Conservation (phyloP, 1,140 invertebrate genomes). For the Hetaerina americana region DNA sequence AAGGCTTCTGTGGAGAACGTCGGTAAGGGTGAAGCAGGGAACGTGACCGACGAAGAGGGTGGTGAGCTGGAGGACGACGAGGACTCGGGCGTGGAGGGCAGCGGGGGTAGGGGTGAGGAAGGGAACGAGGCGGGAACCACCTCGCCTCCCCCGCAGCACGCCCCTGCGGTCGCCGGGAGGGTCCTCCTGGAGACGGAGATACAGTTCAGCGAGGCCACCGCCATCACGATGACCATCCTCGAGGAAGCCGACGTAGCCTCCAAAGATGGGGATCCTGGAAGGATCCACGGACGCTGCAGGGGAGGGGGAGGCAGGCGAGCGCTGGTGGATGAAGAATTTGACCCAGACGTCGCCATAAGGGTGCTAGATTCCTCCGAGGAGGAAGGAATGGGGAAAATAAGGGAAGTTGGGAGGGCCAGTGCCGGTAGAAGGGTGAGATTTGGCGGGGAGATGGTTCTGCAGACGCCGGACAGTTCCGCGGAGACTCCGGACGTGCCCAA, state of each 20-base stretch:
- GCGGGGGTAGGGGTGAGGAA: slow-evolving; percentile 10
- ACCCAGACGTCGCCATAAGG: slow-evolving; percentile 15
- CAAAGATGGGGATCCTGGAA: slow-evolving; percentile 24
- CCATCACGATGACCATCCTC: slow-evolving; percentile 65
- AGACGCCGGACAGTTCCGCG: slow-evolving; percentile 65
- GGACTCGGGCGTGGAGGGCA: slow-evolving; percentile 17
- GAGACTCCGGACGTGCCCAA: not conserved
- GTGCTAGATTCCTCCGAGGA: slow-evolving; percentile 32
- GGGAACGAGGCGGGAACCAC: too few species aligned
- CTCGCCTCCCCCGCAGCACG: not conserved
- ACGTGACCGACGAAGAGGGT: not conserved
- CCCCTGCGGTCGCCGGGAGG: slow-evolving; percentile 21
- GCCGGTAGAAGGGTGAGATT: slow-evolving; percentile 49
- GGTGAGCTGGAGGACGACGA: slow-evolving; percentile 7
- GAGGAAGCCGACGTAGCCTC: slow-evolving; percentile 41
- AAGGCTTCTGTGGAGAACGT: not conserved
- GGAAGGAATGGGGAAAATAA: slow-evolving; percentile 23
- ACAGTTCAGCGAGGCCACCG: slow-evolving; percentile 58
- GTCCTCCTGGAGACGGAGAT: slow-evolving; percentile 69
- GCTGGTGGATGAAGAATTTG: slow-evolving; percentile 21
- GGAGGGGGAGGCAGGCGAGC: too few species aligned
- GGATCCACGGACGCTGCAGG: slow-evolving; percentile 31
- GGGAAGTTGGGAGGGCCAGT: not conserved
- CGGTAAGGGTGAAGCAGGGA: too few species aligned
- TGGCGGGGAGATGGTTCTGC: slow-evolving; percentile 63